Evolutionary conservation across 2,888 invertebrate genomes (phyloP), one percentile per base, ranked within the genome.

Genomic region (Orchesellides sinensis): DNA sequence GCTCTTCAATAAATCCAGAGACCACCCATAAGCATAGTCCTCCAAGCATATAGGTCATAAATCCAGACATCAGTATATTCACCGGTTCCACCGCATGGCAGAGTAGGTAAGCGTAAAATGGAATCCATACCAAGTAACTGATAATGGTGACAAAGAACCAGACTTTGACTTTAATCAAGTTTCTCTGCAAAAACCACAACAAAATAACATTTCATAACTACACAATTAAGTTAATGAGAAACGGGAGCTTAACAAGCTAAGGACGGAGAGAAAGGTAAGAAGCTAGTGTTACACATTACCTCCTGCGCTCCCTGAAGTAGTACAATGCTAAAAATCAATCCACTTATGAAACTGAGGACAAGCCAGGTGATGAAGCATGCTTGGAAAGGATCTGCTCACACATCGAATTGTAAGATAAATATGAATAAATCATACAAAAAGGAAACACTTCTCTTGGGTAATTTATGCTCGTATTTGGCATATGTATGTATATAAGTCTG

Each of bases 291-390:
- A n/a, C n/a, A n/a, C n/a, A n/a, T 68, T 73, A 83, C 85, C 83
- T 85, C 83, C 69, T 85, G 85, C 45, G 85, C 80, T 40, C 85
- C 85, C 52, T 79, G 80, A 25, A 85, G 32, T 21, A 85, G 52
- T 25, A 85, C 68, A n/a, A 85, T 54, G 56, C 77, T 85, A 61
- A 80, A 65, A 4, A 83, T 59, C 4, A 83, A 32, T 27, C 83
- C 80, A 17, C 59, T 49, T 8, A 83, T 52, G 52, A 80, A 80
- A 25, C 81, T 80, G 25, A 85, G 10, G 29, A 85, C 52, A 23
- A 83, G 32, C 83, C 85, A 85, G 29, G 83, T 27, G 17, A 80
- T 40, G 12, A 85, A 66, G 21, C 75, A 83, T 1, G 65, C 65
- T 61, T 47, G 52, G 23, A 73, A 23, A 4, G 68, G 59, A 69